Percentiles rank a stretch among this genome's conserved stretches.
Conservation (phyloP, 92 coral and sea anemone genomes). For the Nematostella vectensis region DNA sequence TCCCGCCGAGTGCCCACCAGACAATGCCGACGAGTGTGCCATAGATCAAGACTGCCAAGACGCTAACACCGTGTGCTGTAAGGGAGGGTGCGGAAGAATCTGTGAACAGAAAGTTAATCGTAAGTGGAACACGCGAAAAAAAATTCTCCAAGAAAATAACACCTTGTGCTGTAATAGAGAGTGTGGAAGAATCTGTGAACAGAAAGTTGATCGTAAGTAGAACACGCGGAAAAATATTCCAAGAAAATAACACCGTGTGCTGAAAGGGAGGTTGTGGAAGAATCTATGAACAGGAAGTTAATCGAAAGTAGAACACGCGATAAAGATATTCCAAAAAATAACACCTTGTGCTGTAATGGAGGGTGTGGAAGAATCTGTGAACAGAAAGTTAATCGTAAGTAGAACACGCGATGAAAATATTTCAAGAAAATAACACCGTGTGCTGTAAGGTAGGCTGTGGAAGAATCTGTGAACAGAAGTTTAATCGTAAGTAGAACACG, state of each 20-base stretch:
- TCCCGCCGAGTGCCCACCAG: conserved; percentile 30
- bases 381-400: conserved; percentile 36
- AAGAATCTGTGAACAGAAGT: conserved; percentile 44
- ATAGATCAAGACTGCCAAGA: conserved; percentile 60
- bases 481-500: conserved; percentile 36
- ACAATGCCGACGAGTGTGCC: conserved; percentile 43
- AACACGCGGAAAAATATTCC: no score
- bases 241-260: conserved; percentile 30
- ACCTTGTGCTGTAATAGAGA: conserved; percentile 45
- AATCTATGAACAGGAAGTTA: conserved; percentile 35
- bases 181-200: conserved; percentile 54
- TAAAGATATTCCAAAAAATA: conserved; percentile 4
- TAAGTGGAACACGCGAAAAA: no score
- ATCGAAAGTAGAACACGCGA: conserved; percentile 34
- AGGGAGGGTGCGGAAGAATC: conserved; percentile 42
- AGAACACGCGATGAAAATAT: no score
- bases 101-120: conserved; percentile 45
- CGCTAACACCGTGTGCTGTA: conserved; percentile 45
- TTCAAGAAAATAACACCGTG: conserved; percentile 11
- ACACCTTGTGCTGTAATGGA: conserved; percentile 41
- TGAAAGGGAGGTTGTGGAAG: conserved; percentile 58
- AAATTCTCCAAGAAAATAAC: conserved; percentile 3
- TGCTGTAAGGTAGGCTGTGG: conserved; percentile 64
- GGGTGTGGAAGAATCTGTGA: conserved; percentile 57
- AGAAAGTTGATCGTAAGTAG: conserved; percentile 33